phyloP scores from a whole-genome alignment of 1,140 invertebrate species.

The Bombus impatiens region DNA sequence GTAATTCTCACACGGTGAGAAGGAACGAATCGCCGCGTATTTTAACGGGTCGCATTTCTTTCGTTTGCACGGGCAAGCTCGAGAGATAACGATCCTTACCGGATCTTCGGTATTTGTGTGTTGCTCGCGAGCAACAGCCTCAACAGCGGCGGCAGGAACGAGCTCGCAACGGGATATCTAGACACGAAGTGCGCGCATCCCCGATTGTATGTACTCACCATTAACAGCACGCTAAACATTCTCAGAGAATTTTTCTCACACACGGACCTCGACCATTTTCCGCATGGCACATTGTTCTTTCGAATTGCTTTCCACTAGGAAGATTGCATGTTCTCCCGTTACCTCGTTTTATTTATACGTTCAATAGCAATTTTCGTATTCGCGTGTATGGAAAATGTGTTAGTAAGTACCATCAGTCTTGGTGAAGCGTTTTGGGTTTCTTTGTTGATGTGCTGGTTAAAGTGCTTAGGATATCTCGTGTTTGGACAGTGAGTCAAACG shows the following conservation, averaged over 20 bases:
- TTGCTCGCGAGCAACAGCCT: slow-evolving; percentile 29
- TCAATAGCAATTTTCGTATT: not conserved
- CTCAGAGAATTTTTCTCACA: slow-evolving; percentile 72
- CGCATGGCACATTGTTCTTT: slow-evolving; percentile 64
- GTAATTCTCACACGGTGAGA: not conserved
- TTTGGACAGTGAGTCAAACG: slow-evolving; percentile 12
- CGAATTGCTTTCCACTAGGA: not conserved
- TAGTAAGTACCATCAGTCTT: not conserved
- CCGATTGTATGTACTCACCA: slow-evolving; percentile 37
- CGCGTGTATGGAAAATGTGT: not conserved
- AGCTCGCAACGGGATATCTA: slow-evolving; percentile 46
- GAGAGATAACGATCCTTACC: slow-evolving; percentile 61
- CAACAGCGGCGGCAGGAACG: slow-evolving; percentile 16
- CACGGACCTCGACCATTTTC: slow-evolving; percentile 66
- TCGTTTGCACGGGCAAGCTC: slow-evolving; percentile 40
- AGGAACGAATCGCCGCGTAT: slow-evolving; percentile 33
- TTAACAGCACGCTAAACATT: slow-evolving; percentile 62
- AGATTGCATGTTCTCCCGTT: not conserved
- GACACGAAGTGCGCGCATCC: slow-evolving; percentile 24
- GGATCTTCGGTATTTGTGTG: slow-evolving; percentile 50
- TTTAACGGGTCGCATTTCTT: slow-evolving; percentile 54
- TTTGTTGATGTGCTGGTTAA: not conserved
- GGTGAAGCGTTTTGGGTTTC: not conserved
- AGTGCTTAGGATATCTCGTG: not conserved
- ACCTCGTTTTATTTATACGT: slow-evolving; percentile 9